Evolutionary conservation across 1,140 invertebrate genomes (phyloP).

Genomic region (Ctenoplectra terminalis): DNA sequence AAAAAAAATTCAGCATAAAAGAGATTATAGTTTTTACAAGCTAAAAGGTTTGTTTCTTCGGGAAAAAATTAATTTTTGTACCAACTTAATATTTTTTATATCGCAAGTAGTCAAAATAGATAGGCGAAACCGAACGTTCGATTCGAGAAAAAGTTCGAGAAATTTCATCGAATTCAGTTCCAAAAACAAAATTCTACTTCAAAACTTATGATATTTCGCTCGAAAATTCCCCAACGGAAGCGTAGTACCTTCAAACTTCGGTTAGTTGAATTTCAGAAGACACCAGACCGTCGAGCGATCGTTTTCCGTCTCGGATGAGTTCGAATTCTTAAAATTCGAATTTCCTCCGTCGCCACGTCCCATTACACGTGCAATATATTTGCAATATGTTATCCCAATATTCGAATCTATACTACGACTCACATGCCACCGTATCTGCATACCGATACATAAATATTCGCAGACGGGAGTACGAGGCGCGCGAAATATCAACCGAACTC

Average conservation of each 20-base stretch:
- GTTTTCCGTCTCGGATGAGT: background rate
- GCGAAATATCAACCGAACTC: background rate
- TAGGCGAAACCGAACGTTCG: background rate
- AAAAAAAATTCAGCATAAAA: too few species aligned
- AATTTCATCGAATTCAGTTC: background rate
- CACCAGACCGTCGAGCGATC: background rate
- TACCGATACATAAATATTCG: conserved; percentile 27
- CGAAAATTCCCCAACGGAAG: background rate
- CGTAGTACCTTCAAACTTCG: background rate
- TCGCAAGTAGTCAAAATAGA: background rate
- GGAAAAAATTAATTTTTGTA: too few species aligned
- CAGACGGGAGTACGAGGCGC: background rate
- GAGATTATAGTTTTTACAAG: too few species aligned
- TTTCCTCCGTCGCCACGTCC: background rate
- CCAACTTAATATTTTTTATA: too few species aligned
- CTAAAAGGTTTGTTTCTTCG: too few species aligned
- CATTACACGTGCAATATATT: background rate
- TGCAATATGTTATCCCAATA: background rate
- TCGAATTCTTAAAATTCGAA: background rate
- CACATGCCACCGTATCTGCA: background rate
- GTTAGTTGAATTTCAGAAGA: background rate
- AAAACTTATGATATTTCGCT: background rate
- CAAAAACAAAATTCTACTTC: background rate
- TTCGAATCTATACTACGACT: background rate
- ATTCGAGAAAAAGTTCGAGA: background rate